Evolutionary conservation across 1,140 invertebrate genomes (phyloP).

Genomic region (Nephila pilipes): DNA sequence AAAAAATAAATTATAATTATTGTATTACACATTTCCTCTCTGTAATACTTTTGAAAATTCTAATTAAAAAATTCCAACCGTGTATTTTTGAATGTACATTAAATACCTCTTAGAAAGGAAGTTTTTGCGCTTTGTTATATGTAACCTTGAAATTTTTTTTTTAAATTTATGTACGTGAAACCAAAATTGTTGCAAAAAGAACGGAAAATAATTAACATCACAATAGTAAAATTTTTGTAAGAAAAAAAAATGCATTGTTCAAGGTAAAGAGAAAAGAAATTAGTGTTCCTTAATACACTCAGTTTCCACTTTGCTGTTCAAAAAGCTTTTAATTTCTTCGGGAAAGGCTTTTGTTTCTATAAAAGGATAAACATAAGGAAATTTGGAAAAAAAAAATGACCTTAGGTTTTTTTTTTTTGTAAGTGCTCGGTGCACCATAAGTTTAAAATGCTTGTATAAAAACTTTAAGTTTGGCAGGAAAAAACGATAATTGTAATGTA

Average conservation of each 20-base stretch:
- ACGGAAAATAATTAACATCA: slow-evolving; percentile 18
- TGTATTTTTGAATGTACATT: slow-evolving; percentile 13
- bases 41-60: background rate
- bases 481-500: too few species aligned
- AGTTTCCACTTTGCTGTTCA: background rate
- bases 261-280: background rate
- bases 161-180: background rate
- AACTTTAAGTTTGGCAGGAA: too few species aligned
- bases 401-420: background rate
- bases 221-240: background rate
- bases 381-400: background rate
- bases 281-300: background rate
- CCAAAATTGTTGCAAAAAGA: background rate
- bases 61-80: background rate
- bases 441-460: too few species aligned
- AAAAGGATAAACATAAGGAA: background rate
- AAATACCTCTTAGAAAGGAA: background rate
- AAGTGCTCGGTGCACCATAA: background rate
- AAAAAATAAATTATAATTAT: background rate
- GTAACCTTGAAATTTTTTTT: background rate
- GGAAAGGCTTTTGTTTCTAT: slow-evolving; percentile 1
- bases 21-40: background rate
- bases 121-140: slow-evolving; percentile 4
- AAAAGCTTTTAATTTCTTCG: background rate
- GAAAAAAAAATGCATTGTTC: background rate